Conservation (phyloP, 1,140 invertebrate species). For the Popillia japonica region DNA sequence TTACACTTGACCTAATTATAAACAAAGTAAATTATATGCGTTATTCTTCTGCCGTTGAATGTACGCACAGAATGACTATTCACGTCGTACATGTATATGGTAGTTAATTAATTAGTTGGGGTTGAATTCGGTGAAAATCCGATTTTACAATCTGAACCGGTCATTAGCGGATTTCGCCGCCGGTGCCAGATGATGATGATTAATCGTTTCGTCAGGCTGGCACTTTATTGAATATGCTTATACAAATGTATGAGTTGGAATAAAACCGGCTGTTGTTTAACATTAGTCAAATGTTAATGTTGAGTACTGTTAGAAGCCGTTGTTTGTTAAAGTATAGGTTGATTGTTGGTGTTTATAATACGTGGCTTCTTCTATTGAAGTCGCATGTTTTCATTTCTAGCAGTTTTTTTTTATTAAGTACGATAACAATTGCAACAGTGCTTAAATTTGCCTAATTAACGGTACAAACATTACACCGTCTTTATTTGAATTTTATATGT, state of each 20-base stretch:
- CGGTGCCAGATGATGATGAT: conserved; percentile 9
- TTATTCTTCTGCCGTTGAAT: neutral
- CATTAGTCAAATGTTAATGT: neutral
- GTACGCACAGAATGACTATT: neutral
- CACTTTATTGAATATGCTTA: conserved; percentile 10
- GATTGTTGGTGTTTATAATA: neutral
- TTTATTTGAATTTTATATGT: too few relatives aligned
- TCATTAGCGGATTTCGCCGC: conserved; percentile 17
- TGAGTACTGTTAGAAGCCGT: neutral
- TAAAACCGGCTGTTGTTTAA: neutral
- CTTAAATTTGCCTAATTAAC: too few relatives aligned
- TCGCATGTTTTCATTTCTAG: neutral
- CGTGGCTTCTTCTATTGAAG: neutral
- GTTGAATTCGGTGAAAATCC: conserved; percentile 10
- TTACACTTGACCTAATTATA: too few relatives aligned
- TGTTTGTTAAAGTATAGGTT: neutral
- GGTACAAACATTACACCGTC: too few relatives aligned
- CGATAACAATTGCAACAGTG: too few relatives aligned
- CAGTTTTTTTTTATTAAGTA: too few relatives aligned
- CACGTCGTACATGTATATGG: neutral
- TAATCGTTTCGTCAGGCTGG: neutral
- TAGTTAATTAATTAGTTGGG: conserved; percentile 2
- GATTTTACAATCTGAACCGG: conserved; percentile 14
- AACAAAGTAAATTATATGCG: too few relatives aligned
- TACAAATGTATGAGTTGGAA: neutral